Percentiles rank a stretch among this genome's conserved stretches.
Conservation (phyloP, 2,888 invertebrate genomes). For the Artemia sinica region DNA sequence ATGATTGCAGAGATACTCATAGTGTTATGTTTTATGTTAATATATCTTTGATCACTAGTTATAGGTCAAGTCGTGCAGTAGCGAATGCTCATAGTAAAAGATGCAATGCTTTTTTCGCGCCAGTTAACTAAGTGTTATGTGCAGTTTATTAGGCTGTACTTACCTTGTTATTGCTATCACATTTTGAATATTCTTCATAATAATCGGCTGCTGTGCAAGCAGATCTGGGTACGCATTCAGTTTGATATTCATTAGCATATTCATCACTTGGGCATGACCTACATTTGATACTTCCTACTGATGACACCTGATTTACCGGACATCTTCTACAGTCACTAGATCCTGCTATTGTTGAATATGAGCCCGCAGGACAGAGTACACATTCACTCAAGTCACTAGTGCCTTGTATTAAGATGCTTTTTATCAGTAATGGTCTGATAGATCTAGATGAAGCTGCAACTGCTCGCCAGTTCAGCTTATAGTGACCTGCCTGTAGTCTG, state of each 20-base stretch:
- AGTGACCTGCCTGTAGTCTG: constrained; percentile 35
- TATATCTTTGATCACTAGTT: too few species aligned
- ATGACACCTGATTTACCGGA: not conserved
- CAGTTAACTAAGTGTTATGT: too few species aligned
- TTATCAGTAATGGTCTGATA: constrained; percentile 34
- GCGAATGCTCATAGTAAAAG: too few species aligned
- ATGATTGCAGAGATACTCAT: too few species aligned
- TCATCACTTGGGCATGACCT: constrained; percentile 33
- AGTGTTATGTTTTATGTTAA: too few species aligned
- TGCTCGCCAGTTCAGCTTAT: constrained; percentile 39
- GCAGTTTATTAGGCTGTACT: not conserved
- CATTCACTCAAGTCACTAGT: constrained; percentile 28
- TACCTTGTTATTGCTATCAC: constrained; percentile 34
- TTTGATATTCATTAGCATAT: constrained; percentile 32
- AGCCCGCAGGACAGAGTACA: constrained; percentile 32
- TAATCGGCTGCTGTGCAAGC: constrained; percentile 38
- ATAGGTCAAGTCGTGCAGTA: too few species aligned
- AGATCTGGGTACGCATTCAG: constrained; percentile 34
- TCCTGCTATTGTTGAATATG: constrained; percentile 18
- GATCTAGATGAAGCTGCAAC: constrained; percentile 32
- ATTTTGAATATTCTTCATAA: constrained; percentile 36
- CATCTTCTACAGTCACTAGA: constrained; percentile 15
- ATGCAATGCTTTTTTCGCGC: too few species aligned
- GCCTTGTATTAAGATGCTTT: constrained; percentile 33
- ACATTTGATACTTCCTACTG: constrained; percentile 27